Base-by-base conservation (phyloP, 2,797 vertebrate genomes). In the Sebastes nivosus region DNA sequence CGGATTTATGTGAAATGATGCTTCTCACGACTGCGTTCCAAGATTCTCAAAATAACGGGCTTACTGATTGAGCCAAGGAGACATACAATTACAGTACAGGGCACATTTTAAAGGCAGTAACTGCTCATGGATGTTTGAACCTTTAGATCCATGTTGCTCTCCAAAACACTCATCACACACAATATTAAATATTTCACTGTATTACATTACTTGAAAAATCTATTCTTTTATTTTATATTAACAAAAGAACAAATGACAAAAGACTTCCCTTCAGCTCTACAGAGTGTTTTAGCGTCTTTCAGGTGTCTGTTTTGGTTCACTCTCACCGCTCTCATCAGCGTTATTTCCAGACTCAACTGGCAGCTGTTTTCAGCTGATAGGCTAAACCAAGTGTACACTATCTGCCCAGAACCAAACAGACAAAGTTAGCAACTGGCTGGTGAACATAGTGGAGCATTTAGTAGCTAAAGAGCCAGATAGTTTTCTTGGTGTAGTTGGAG, bases 61-160 rank as follows among this genome's bases (percentile, higher is more conserved):
- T 18, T 57, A 30, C 73, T 74, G 79, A 87, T 73, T 83, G 81
- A 78, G 76, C 86, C 76, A 79, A 73, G 25, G 6, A 20, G 73
- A 67, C 38, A 54, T 30, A 9, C 8, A 57, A 34, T 64, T 34
- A 25, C 7, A 4, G 59, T 42, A 42, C 13, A 4, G 54, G 73
- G 63, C 63, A 73, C 5, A 52, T 60, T 11, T 29, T 14, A 60
- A 76, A 77, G 16, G 18, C 6, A 68, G 20, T 32, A 68, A 24
- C 18, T 2, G 34, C 30, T 83, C 64, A 46, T 67, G 59, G 24
- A 22, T 22, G 18, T 71, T 42, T 36, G 29, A 75, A 75, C 42
- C 25, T 77, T 30, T 42, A 24, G 46, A 34, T 67, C 57, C 60
- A 61, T 24, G 42, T 5, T 58, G 30, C 46, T 67, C 32, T 50